phyloP scores from a whole-genome alignment of 2,888 invertebrate species.

The Sarcophaga rosellei region DNA sequence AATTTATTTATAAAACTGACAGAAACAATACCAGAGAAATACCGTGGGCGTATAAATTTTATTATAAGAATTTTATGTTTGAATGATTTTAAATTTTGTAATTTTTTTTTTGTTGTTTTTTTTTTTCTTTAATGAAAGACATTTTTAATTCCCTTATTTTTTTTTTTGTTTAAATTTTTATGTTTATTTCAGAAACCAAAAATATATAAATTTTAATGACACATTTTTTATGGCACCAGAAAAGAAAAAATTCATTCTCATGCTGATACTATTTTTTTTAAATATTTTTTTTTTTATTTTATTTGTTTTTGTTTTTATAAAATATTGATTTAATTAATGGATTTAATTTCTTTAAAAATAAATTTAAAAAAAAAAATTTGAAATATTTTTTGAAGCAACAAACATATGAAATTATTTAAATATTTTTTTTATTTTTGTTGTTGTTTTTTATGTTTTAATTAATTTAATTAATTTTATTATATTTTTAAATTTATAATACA shows the following conservation, averaged over 20 bases:
- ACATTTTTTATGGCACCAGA: slow-evolving; percentile 34
- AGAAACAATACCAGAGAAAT: background rate
- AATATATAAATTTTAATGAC: slow-evolving; percentile 44
- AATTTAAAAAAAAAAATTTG: background rate
- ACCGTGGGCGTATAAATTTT: background rate
- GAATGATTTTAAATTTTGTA: background rate
- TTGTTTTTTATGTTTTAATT: no score
- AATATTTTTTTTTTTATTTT: background rate
- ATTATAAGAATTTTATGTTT: background rate
- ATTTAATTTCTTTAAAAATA: slow-evolving; percentile 4
- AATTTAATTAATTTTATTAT: no score
- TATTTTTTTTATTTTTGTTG: no score
- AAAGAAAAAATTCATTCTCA: background rate
- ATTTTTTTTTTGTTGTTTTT: background rate
- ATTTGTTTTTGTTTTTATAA: slow-evolving; percentile 27
- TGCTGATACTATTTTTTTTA: background rate
- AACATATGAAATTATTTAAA: no score
- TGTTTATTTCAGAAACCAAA: slow-evolving; percentile 4
- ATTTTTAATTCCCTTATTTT: background rate
- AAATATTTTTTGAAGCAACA: no score
- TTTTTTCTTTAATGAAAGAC: background rate
- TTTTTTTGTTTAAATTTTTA: background rate
- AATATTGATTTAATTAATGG: slow-evolving; percentile 50
- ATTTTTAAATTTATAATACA: no score
- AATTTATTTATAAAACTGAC: background rate